Base-by-base conservation (phyloP, 1,140 invertebrate genomes). In the Nasonia giraulti region DNA sequence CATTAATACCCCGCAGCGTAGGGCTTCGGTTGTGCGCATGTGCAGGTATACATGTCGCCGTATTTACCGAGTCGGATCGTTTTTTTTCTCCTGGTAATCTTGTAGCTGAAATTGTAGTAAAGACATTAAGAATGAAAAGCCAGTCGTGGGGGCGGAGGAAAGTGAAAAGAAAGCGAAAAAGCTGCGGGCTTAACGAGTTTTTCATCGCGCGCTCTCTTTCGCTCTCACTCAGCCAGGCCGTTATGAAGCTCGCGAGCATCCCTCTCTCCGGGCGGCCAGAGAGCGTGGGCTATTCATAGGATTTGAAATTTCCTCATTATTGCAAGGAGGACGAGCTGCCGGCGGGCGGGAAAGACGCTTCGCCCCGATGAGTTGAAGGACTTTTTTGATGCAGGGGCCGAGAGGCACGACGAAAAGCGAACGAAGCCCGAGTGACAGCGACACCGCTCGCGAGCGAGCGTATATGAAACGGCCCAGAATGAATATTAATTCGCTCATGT, bases 221-320 rank as follows among this genome's bases (percentile, higher is more conserved):
- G 7, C 79, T 37, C 33, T 37, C 33, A 37, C 33, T 37, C 33
- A 37, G 33, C 5, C 3, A 0, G 33, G 33, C 33, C 33, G 33
- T 37, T 37, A 37, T 37, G 33, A 37, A 37, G 33, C 33, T 37
- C 33, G 33, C 5, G 33, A 37, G 33, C 33, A 6, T 71, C 12
- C 1, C 17, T 79, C 66, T 2, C 40, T 80, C 27, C 27, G 27
- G 27, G 27, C 27, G 27, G 27, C 27, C 27, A 27, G 27, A 27
- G 27, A n/a, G 50, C 50, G 68, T 8, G 14, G 31, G n/a, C 31
- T 50, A 71, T 81, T 81, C 79, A 81, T 33, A 81, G 27, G 68
- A 47, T 33, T 81, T 73, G 17, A 81, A 81, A 81, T 33, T 73
- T 81, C 40, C 44, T 81, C 69, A 81, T 81, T 81, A 71, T 81